A percentile compares a stretch with the other conserved stretches of the same genome.
Conservation (phyloP, 2,113 vertebrate genomes). For the Gobiocypris rarus region DNA sequence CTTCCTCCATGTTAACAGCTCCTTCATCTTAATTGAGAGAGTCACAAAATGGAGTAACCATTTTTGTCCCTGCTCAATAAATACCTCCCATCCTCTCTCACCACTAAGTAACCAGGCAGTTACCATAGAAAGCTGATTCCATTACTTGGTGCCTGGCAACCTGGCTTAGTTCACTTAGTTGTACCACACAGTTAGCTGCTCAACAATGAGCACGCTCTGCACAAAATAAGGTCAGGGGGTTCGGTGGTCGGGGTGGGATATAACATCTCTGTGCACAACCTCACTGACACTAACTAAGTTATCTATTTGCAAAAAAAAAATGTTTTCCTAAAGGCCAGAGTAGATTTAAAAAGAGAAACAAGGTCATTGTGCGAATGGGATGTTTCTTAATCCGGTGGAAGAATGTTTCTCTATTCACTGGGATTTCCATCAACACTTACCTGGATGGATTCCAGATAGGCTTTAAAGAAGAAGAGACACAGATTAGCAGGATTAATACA, state of each 20-base stretch:
- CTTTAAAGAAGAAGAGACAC: slow-evolving; percentile 56
- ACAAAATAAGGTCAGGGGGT: slow-evolving; percentile 42
- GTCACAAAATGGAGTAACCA: slow-evolving; percentile 32
- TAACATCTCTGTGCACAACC: slow-evolving; percentile 26
- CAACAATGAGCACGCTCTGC: slow-evolving; percentile 31
- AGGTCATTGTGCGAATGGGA: slow-evolving; percentile 9
- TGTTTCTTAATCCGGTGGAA: not conserved
- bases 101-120: slow-evolving; percentile 37
- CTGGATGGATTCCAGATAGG: slow-evolving; percentile 60
- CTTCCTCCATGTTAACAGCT: slow-evolving; percentile 40
- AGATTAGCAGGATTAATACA: slow-evolving; percentile 37
- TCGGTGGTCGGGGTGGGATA: slow-evolving; percentile 22
- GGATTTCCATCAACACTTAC: slow-evolving; percentile 6
- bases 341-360: slow-evolving; percentile 18
- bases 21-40: slow-evolving; percentile 39
- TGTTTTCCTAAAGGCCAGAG: not conserved
- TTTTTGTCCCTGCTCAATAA: slow-evolving; percentile 42
- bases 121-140: slow-evolving; percentile 54
- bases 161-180: slow-evolving; percentile 28
- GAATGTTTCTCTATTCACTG: slow-evolving; percentile 17
- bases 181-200: slow-evolving; percentile 40
- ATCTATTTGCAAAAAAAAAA: not conserved
- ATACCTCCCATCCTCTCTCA: slow-evolving; percentile 49
- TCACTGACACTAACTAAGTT: slow-evolving; percentile 25
- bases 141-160: slow-evolving; percentile 54